Conservation (phyloP, 2,888 invertebrate species). For the Eurytoma adleriae region DNA sequence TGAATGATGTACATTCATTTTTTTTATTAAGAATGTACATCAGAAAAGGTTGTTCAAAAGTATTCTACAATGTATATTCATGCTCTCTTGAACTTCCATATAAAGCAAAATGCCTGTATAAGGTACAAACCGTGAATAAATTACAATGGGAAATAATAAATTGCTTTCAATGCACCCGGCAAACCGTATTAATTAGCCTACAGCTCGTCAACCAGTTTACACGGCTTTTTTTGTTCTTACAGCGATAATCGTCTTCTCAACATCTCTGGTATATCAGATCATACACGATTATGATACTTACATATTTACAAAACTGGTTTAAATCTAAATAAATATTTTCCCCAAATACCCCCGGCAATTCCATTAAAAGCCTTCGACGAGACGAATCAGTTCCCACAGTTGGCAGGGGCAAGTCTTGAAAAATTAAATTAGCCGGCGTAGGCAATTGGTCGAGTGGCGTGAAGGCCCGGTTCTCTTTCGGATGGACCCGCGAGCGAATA, state of each 20-base stretch:
- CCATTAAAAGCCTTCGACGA: too few relatives aligned
- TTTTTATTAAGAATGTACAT: too few relatives aligned
- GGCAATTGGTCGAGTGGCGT: neutral
- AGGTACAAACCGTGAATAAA: constrained; percentile 29
- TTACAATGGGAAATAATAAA: constrained; percentile 51
- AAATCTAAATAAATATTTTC: too few relatives aligned
- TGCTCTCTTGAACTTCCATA: constrained; percentile 10
- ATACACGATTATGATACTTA: too few relatives aligned
- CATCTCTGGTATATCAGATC: too few relatives aligned
- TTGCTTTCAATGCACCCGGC: constrained; percentile 18
- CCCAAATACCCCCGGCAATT: too few relatives aligned
- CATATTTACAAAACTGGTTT: too few relatives aligned
- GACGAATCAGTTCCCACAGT: too few relatives aligned
- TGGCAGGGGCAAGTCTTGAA: neutral
- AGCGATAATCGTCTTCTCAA: too few relatives aligned
- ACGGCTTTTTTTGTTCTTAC: too few relatives aligned
- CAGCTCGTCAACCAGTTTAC: neutral
- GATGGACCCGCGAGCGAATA: constrained; percentile 2
- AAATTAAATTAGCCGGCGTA: neutral
- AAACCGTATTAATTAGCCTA: constrained; percentile 48
- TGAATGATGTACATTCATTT: too few relatives aligned
- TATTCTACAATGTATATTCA: too few relatives aligned
- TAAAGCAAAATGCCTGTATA: constrained; percentile 40
- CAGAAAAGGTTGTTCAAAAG: neutral
- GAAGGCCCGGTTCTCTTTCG: constrained; percentile 33